Percentiles rank a stretch among this genome's conserved stretches.
Evolutionary conservation across 2,888 invertebrate species (phyloP).

Genomic region (Drosophila seclusa): DNA sequence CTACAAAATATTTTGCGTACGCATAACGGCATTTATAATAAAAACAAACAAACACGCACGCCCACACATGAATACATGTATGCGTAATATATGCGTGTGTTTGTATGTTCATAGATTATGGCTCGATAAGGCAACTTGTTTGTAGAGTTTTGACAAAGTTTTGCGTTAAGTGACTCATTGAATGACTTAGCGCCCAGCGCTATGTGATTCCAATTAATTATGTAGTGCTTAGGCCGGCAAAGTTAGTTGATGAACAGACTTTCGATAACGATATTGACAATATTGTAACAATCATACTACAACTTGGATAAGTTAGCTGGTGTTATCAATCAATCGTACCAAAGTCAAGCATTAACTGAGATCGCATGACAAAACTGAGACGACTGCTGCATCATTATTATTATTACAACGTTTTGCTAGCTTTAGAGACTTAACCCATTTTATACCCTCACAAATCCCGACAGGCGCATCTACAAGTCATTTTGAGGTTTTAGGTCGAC

Average conservation of each 20-base stretch:
- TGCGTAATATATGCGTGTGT: constrained; percentile 1
- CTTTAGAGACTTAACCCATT: constrained; percentile 53
- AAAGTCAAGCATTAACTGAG: constrained; percentile 1
- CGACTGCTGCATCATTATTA: constrained; percentile 1
- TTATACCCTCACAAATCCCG: constrained; percentile 39
- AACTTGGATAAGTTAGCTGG: background rate
- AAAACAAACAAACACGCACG: constrained; percentile 54
- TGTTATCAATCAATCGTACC: constrained; percentile 38
- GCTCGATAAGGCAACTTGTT: constrained; percentile 48
- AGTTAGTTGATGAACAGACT: constrained; percentile 37
- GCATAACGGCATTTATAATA: constrained; percentile 70
- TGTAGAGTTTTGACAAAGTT: constrained; percentile 40
- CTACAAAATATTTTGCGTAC: constrained; percentile 72
- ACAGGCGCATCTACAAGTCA: constrained; percentile 53
- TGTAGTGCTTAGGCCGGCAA: constrained; percentile 2
- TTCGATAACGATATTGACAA: background rate
- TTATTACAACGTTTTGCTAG: background rate
- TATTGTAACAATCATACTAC: constrained; percentile 3
- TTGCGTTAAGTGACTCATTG: constrained; percentile 46
- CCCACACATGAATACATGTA: background rate
- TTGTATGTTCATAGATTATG: constrained; percentile 32
- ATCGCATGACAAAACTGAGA: background rate
- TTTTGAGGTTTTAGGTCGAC: constrained; percentile 48
- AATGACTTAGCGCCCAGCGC: constrained; percentile 35
- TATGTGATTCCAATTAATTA: constrained; percentile 41